These are phyloP conservation scores for Gastrophysa polygoni DNA, from an alignment of 2,888 invertebrate species.

Conservation along the genomic window DNA sequence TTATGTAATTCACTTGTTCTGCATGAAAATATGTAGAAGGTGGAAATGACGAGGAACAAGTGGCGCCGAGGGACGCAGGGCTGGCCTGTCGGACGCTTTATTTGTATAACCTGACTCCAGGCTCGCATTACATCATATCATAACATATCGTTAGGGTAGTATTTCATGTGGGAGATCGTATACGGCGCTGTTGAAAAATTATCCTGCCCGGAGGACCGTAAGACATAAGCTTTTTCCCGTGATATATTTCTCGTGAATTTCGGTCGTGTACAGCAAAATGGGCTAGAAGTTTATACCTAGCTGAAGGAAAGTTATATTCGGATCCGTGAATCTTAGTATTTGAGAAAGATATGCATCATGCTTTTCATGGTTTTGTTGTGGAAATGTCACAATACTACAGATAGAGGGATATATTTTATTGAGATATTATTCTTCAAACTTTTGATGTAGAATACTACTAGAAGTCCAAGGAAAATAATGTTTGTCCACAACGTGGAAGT, in stretches of 20 bases:
- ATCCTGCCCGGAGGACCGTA: constrained; percentile 21
- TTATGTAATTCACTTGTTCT: constrained; percentile 28
- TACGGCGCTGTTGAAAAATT: constrained; percentile 25
- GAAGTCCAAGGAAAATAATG: too few relatives aligned
- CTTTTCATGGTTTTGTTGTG: too few relatives aligned
- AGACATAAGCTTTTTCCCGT: constrained; percentile 23
- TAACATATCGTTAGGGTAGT: constrained; percentile 36
- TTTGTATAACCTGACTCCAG: constrained; percentile 36
- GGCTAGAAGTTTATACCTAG: too few relatives aligned
- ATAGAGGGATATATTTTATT: too few relatives aligned
- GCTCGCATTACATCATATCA: constrained; percentile 37
- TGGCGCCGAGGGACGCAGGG: constrained; percentile 35
- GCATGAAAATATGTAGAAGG: constrained; percentile 35
- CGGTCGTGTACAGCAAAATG: neutral
- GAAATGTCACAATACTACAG: too few relatives aligned
- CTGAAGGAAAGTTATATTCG: too few relatives aligned
- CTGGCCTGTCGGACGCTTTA: constrained; percentile 34
- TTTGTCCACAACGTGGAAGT: too few relatives aligned
- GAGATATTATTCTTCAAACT: too few relatives aligned
- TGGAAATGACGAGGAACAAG: constrained; percentile 37
- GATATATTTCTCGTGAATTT: constrained; percentile 19
- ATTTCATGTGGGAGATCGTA: constrained; percentile 27
- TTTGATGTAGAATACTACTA: too few relatives aligned
- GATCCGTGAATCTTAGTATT: too few relatives aligned
- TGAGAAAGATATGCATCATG: too few relatives aligned